phyloP scores from a whole-genome alignment of 2,888 invertebrate genomes.

The Apodemia mormo region DNA sequence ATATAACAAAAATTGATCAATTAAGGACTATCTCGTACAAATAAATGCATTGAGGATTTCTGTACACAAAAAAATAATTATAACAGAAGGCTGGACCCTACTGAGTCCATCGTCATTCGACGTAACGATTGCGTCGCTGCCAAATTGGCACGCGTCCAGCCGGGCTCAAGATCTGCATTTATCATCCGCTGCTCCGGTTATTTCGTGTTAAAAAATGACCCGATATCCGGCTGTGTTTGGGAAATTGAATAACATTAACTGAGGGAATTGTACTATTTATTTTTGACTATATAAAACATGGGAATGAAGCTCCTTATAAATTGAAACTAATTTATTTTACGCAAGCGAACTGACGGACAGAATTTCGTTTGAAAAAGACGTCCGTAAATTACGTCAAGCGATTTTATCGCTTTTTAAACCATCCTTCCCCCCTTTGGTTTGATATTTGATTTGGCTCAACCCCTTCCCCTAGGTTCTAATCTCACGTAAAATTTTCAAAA shows the following conservation, averaged over 20 bases:
- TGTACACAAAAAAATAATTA: not conserved
- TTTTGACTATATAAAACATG: not conserved
- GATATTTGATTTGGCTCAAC: too few species aligned
- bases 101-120: not conserved
- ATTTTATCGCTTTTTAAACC: too few species aligned
- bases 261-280: not conserved
- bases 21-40: not conserved
- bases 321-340: too few species aligned
- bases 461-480: too few species aligned
- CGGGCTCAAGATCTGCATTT: not conserved
- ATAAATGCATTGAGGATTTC: not conserved
- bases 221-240: not conserved
- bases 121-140: not conserved
- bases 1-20: not conserved
- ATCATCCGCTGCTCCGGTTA: conserved; percentile 5
- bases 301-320: too few species aligned
- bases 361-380: too few species aligned
- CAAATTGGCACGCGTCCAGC: conserved; percentile 12
- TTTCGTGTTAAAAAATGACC: conserved; percentile 9
- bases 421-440: too few species aligned
- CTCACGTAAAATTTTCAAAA: too few species aligned
- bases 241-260: conserved; percentile 9
- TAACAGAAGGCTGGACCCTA: not conserved
- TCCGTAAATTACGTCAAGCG: too few species aligned
- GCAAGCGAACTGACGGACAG: too few species aligned